Conservation (phyloP, 2,888 invertebrate species). For the Cactoblastis cactorum region DNA sequence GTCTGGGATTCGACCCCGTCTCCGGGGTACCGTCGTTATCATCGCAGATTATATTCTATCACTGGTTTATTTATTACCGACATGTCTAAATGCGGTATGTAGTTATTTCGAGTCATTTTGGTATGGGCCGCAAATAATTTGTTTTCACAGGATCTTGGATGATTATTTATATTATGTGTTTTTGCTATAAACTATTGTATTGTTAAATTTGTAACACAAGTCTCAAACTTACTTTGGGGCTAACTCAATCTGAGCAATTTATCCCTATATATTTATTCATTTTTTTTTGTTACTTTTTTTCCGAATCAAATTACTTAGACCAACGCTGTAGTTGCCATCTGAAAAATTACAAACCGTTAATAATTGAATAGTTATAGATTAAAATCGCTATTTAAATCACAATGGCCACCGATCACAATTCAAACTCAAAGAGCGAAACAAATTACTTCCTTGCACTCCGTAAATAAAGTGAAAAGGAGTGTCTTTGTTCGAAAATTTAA, state of each 20-base stretch:
- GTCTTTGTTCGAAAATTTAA: too few relatives aligned
- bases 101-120: not conserved
- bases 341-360: not conserved
- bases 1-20: constrained; percentile 52
- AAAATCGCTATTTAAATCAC: not conserved
- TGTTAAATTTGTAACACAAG: too few relatives aligned
- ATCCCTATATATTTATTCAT: not conserved
- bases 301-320: too few relatives aligned
- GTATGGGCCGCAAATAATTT: too few relatives aligned
- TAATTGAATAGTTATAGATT: too few relatives aligned
- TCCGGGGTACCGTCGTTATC: constrained; percentile 27
- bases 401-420: constrained; percentile 1
- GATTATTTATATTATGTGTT: not conserved
- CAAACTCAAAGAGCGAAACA: not conserved
- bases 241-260: too few relatives aligned
- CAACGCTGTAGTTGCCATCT: too few relatives aligned
- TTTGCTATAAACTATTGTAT: too few relatives aligned
- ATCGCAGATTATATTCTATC: constrained; percentile 28
- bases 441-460: not conserved
- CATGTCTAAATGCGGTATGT: not conserved
- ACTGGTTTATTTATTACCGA: constrained; percentile 12
- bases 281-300: too few relatives aligned
- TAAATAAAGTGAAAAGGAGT: not conserved
- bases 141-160: too few relatives aligned
- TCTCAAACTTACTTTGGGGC: too few relatives aligned